These are phyloP conservation scores for Apodemia hepburni DNA, from an alignment of 2,888 invertebrate genomes.

Conservation along the genomic window DNA sequence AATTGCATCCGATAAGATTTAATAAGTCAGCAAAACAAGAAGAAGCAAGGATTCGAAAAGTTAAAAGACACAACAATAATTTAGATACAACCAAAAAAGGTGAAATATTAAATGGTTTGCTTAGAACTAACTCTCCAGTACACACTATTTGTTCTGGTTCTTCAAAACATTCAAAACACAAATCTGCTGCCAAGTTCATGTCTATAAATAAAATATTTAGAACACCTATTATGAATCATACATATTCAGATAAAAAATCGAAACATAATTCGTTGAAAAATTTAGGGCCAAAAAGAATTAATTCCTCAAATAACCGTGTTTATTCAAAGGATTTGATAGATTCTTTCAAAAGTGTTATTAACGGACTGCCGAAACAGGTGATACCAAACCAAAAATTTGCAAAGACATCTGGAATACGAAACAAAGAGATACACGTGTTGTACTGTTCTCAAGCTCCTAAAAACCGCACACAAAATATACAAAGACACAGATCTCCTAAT, in stretches of 20 bases:
- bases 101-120: background rate
- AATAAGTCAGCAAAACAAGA: constrained; percentile 1
- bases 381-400: background rate
- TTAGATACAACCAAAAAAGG: background rate
- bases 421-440: constrained; percentile 1
- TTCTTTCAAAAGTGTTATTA: background rate
- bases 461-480: too few relatives aligned
- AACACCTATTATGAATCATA: too few relatives aligned
- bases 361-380: background rate
- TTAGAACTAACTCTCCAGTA: background rate
- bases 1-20: constrained; percentile 18
- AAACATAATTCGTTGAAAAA: background rate
- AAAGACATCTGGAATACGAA: background rate
- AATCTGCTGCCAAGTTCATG: background rate
- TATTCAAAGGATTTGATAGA: constrained; percentile 4
- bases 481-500: too few relatives aligned
- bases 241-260: background rate
- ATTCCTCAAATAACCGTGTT: background rate
- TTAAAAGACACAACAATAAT: background rate
- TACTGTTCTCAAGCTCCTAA: background rate
- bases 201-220: too few relatives aligned
- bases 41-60: background rate
- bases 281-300: background rate
- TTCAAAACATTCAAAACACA: background rate
- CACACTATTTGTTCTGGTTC: background rate